Conservation (phyloP, 2,797 vertebrate genomes). For the Callimico goeldii region DNA sequence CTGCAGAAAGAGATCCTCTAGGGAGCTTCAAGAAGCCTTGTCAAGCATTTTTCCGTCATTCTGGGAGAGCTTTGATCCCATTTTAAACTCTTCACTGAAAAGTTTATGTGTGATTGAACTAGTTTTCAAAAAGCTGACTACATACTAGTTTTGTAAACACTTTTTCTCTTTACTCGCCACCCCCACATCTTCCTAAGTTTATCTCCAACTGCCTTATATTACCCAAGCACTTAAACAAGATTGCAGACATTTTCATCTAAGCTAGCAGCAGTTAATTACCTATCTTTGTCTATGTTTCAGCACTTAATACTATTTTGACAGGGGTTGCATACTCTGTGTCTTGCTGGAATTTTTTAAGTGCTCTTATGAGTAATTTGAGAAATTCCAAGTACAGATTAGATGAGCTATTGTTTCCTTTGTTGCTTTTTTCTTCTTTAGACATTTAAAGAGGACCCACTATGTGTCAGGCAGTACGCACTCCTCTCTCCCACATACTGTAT, state of each 20-base stretch:
- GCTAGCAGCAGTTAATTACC: constrained; percentile 71
- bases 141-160: constrained; percentile 53
- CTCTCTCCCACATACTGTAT: background rate
- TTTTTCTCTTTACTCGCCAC: background rate
- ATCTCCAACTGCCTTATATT: constrained; percentile 66
- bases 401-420: constrained; percentile 72
- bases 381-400: constrained; percentile 72
- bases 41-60: background rate
- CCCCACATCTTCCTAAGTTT: constrained; percentile 51
- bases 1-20: background rate
- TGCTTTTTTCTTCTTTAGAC: constrained; percentile 15
- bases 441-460: constrained; percentile 66
- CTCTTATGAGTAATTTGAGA: constrained; percentile 80
- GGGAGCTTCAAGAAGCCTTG: background rate
- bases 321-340: constrained; percentile 73
- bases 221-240: constrained; percentile 70
- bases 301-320: constrained; percentile 80
- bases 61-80: background rate
- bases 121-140: constrained; percentile 33
- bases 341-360: constrained; percentile 80
- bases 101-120: background rate
- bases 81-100: constrained; percentile 34
- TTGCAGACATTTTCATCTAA: constrained; percentile 70
- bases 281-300: constrained; percentile 77
- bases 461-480: background rate